Evolutionary conservation across 2,888 invertebrate species (phyloP).

Genomic region (Microctonus hyperodae): DNA sequence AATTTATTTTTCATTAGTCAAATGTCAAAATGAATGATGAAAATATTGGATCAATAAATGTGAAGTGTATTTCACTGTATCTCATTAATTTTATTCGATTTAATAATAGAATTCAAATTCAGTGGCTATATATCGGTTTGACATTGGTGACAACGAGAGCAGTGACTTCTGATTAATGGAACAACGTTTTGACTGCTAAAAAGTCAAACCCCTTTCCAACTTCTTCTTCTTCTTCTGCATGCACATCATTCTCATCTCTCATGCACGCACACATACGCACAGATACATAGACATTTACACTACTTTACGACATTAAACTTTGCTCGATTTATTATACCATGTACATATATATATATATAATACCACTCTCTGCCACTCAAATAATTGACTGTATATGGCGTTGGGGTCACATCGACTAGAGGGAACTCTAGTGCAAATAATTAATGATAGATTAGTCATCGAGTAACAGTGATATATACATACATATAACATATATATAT

Average conservation of each 20-base stretch:
- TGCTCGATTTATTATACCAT: slow-evolving; percentile 13
- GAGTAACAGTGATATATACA: not conserved
- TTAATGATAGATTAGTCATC: slow-evolving; percentile 21
- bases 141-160: slow-evolving; percentile 23
- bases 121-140: slow-evolving; percentile 34
- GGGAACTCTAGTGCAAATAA: slow-evolving; percentile 14
- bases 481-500: not conserved
- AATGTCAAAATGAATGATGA: slow-evolving; percentile 25
- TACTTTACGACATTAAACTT: not conserved
- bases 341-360: slow-evolving; percentile 8
- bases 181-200: slow-evolving; percentile 51
- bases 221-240: slow-evolving; percentile 13
- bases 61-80: slow-evolving; percentile 63
- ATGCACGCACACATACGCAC: not conserved
- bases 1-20: slow-evolving; percentile 7
- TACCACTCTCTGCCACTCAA: slow-evolving; percentile 7
- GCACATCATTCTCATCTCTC: slow-evolving; percentile 5
- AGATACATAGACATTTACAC: not conserved
- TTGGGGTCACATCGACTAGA: slow-evolving; percentile 7
- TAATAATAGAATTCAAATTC: slow-evolving; percentile 50
- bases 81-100: slow-evolving; percentile 63
- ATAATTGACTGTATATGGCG: slow-evolving; percentile 16
- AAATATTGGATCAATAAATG: slow-evolving; percentile 43
- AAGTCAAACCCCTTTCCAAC: not conserved
- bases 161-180: slow-evolving; percentile 59